Evolutionary conservation across 2,113 vertebrate species (phyloP).

Genomic region (Phyllostomus discolor): DNA sequence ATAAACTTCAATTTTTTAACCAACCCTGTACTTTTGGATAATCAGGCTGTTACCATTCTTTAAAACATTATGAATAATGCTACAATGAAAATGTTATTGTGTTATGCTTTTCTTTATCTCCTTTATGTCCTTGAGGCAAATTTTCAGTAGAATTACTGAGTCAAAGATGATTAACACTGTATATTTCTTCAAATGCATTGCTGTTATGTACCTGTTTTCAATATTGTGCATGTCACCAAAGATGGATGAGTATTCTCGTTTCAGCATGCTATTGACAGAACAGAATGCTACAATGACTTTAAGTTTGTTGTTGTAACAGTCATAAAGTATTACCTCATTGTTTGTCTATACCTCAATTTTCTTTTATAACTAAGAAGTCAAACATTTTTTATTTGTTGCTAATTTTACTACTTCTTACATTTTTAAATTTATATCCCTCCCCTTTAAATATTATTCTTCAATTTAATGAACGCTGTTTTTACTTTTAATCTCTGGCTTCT

Average conservation of each 20-base stretch:
- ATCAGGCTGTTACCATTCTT: not conserved
- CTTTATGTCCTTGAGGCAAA: not conserved
- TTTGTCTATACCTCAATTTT: not conserved
- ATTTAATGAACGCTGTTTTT: not conserved
- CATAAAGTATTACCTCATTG: not conserved
- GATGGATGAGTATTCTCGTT: not conserved
- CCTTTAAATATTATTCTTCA: not conserved
- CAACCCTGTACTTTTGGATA: not conserved
- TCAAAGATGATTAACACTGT: not conserved
- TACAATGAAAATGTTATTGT: not conserved
- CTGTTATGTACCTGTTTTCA: not conserved
- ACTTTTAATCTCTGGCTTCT: not conserved
- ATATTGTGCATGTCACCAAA: not conserved
- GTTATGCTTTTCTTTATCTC: not conserved
- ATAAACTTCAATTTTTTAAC: not conserved
- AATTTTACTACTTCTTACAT: not conserved
- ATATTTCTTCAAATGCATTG: not conserved
- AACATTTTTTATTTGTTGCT: not conserved
- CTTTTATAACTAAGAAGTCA: not conserved
- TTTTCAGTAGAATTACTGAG: not conserved
- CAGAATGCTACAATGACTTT: not conserved
- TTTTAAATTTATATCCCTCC: not conserved
- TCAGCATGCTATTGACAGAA: not conserved
- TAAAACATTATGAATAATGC: not conserved
- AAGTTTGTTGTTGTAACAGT: not conserved